phyloP scores from a whole-genome alignment of 2,888 invertebrate species.

The Agonum fuliginosum region DNA sequence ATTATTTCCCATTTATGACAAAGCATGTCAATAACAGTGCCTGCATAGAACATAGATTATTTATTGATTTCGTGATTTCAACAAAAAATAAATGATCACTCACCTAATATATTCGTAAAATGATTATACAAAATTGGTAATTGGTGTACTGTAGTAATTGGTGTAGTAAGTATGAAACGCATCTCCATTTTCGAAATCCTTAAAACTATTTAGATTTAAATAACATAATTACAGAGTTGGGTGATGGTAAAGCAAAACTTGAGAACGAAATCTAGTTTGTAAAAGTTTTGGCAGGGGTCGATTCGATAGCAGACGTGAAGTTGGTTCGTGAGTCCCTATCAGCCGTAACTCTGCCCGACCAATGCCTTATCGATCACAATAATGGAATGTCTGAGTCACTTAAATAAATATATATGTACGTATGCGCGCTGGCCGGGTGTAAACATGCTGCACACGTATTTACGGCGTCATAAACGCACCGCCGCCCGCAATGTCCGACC shows the following conservation, averaged over 20 bases:
- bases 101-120: too few species aligned
- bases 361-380: constrained; percentile 61
- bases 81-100: too few species aligned
- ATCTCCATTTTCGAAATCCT: background rate
- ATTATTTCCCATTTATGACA: too few species aligned
- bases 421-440: constrained; percentile 54
- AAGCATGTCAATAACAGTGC: too few species aligned
- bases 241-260: background rate
- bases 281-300: constrained; percentile 16
- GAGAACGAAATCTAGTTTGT: constrained; percentile 22
- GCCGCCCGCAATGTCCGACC: constrained; percentile 3
- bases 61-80: too few species aligned
- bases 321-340: constrained; percentile 5
- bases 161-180: too few species aligned
- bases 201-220: constrained; percentile 8
- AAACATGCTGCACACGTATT: constrained; percentile 61
- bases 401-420: constrained; percentile 61
- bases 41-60: background rate
- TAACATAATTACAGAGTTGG: background rate
- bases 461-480: constrained; percentile 61
- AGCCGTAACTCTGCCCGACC: constrained; percentile 52
- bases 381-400: constrained; percentile 63
- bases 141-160: too few species aligned
- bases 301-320: constrained; percentile 1
- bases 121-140: too few species aligned